Percentiles rank a stretch among this genome's conserved stretches.
These are phyloP conservation scores for Manis crassicaudata DNA, from an alignment of 2,797 vertebrate genomes.

Conservation along the genomic window DNA sequence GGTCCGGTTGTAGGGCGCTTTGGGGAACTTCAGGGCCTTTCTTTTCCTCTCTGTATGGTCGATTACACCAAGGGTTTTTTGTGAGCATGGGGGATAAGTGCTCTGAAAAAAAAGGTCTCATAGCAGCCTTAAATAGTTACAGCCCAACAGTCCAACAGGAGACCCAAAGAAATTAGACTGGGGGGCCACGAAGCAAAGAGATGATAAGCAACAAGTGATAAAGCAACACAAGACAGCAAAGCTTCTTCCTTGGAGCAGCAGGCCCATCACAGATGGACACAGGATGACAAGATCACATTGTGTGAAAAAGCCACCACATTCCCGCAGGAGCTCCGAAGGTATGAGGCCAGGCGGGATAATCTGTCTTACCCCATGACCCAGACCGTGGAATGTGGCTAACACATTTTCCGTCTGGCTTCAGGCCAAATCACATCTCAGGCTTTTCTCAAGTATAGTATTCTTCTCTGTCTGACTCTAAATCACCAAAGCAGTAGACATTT, in stretches of 20 bases:
- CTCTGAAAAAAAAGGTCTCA: neutral
- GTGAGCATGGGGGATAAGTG: neutral
- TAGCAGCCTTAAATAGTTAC: neutral
- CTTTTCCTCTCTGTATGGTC: neutral
- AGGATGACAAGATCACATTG: constrained; percentile 60
- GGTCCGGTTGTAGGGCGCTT: neutral
- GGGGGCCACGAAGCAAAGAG: neutral
- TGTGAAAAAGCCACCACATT: constrained; percentile 57
- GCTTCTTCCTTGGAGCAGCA: constrained; percentile 1
- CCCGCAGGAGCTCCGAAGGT: constrained; percentile 45
- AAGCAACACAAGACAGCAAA: neutral
- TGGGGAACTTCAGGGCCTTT: neutral
- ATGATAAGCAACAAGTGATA: neutral
- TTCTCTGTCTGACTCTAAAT: constrained; percentile 47
- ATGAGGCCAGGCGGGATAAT: constrained; percentile 59
- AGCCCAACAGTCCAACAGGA: neutral
- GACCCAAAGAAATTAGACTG: neutral
- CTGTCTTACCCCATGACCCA: constrained; percentile 78
- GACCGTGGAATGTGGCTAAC: constrained; percentile 75
- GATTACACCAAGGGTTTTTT: neutral
- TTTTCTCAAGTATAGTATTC: neutral
- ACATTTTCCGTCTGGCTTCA: constrained; percentile 58
- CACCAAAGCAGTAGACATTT: constrained; percentile 14
- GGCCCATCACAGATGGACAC: constrained; percentile 58
- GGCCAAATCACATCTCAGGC: constrained; percentile 57